These are phyloP conservation scores for Pyrgilauda ruficollis DNA, from an alignment of 2,113 vertebrate genomes.

Conservation along the genomic window DNA sequence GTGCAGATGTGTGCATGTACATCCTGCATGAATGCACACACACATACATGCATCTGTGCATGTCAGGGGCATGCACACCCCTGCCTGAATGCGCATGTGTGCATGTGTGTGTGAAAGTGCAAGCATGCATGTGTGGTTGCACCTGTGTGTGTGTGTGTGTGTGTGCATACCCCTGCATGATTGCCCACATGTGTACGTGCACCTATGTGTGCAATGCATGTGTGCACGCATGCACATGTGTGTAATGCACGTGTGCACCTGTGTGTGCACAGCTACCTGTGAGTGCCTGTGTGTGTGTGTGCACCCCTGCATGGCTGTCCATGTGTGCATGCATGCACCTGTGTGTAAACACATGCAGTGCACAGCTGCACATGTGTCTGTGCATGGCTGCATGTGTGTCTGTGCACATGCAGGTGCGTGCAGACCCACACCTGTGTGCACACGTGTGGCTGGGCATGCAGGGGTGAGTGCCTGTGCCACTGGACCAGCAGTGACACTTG, in stretches of 20 bases:
- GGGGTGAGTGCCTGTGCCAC: not conserved
- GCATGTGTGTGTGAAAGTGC: not conserved
- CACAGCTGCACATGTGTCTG: not conserved
- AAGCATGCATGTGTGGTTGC: not conserved
- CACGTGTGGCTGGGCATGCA: not conserved
- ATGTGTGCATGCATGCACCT: not conserved
- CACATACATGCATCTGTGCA: not conserved
- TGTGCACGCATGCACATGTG: not conserved
- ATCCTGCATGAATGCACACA: not conserved
- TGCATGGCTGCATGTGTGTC: not conserved
- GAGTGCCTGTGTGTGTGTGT: not conserved
- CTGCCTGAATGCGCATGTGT: no score
- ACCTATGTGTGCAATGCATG: fast-evolving
- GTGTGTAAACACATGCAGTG: not conserved
- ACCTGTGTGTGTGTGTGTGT: not conserved
- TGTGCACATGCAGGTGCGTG: fast-evolving
- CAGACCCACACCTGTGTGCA: fast-evolving
- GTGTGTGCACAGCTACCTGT: not conserved
- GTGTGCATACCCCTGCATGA: no score
- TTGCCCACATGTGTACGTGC: not conserved
- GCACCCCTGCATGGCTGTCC: no score
- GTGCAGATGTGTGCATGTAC: not conserved
- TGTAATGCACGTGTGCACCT: no score
- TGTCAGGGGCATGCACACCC: not conserved
- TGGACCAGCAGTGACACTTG: not conserved